Evolutionary conservation across 2,113 vertebrate species (phyloP), one percentile per base, ranked within the genome.

Genomic region (Cephalopholis sonnerati): DNA sequence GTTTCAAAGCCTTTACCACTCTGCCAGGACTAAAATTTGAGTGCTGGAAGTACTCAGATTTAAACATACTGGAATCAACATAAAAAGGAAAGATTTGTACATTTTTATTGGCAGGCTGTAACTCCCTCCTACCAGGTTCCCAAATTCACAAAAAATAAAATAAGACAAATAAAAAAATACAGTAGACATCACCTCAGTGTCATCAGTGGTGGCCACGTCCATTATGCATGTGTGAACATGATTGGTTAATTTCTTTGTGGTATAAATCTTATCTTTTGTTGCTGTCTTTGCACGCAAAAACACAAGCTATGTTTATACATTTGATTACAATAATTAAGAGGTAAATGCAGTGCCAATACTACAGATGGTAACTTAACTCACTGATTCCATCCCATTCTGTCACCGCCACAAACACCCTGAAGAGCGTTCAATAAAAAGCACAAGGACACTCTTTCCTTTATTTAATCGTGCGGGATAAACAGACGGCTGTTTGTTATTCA

Each of bases 401-500:
- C 81, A 76, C 79, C 72, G 69, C 78, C 39, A 58, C 70, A 18
- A 51, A 29, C 70, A 51, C 58, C 68, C 74, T 22, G 15, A 55
- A 81, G 72, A 87, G 80, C 68, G 51, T 77, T 74, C 66, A 68
- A 67, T 63, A 41, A 17, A 67, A 82, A 65, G 61, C 80, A 85
- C 74, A 85, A 87, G 91, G 86, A 85, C 64, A 80, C 83, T 76
- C 82, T 74, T 88, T 87, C 58, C 81, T 87, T 75, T 85, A 71
- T 69, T 87, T 78, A 79, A 89, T 77, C 5, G 39, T 64, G 84
- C 17, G 22, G 83, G 81, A 86, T 92, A 87, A 93, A 93, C 86
- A 91, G 90, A 71, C 73, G 86, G 46, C 91, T 91, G 91, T 77
- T 93, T 93, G 83, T 84, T 92, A 92, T 93, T 94, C 92, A 90